Evolutionary conservation across 2,888 invertebrate species (phyloP).

Genomic region (Eupsilia transversa): DNA sequence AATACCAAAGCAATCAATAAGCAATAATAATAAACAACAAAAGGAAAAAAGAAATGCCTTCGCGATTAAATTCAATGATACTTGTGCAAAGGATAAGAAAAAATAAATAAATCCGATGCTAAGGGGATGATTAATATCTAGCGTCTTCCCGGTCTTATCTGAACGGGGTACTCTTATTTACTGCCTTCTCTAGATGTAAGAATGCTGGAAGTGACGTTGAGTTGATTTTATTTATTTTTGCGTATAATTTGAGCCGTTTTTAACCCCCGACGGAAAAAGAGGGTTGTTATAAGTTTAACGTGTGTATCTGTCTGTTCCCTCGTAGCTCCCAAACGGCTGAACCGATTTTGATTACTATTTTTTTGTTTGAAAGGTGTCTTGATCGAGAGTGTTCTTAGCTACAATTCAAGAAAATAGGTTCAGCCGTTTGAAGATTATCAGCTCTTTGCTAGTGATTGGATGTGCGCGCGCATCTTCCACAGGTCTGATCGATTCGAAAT

Average conservation of each 20-base stretch:
- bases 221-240: constrained; percentile 37
- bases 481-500: too few relatives aligned
- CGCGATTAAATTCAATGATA: constrained; percentile 77
- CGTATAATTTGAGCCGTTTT: constrained; percentile 1
- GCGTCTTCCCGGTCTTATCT: constrained; percentile 76
- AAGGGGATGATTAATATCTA: constrained; percentile 82
- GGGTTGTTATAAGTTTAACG: too few relatives aligned
- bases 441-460: too few relatives aligned
- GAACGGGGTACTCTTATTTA: constrained; percentile 71
- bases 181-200: constrained; percentile 60
- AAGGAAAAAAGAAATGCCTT: constrained; percentile 28
- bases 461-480: too few relatives aligned
- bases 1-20: constrained; percentile 20
- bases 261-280: too few relatives aligned
- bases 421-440: too few relatives aligned
- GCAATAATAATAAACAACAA: constrained; percentile 30
- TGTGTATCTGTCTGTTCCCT: too few relatives aligned
- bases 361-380: too few relatives aligned
- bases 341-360: too few relatives aligned
- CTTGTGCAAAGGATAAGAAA: constrained; percentile 68
- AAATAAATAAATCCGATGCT: constrained; percentile 80
- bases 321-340: too few relatives aligned
- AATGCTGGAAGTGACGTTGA: constrained; percentile 63
- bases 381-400: too few relatives aligned
- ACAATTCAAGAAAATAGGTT: too few relatives aligned